phyloP scores from a whole-genome alignment of 2,797 vertebrate species.

The Phrynocephalus forsythii region DNA sequence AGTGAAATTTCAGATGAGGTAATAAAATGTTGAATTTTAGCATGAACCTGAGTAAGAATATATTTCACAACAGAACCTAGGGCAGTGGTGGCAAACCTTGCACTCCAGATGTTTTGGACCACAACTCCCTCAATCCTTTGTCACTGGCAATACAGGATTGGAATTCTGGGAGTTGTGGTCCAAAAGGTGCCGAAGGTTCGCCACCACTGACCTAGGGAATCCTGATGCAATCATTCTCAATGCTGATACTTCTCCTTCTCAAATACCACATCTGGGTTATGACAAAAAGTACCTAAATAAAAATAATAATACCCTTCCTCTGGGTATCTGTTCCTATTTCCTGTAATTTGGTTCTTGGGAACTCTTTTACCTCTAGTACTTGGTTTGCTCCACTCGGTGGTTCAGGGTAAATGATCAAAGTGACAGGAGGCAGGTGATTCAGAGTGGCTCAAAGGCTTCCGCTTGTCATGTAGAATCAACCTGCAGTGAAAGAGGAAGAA shows the following conservation, averaged over 20 bases:
- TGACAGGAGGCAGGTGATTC: not conserved
- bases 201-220: not conserved
- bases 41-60: not conserved
- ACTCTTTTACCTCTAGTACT: not conserved
- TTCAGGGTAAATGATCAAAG: not conserved
- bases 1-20: not conserved
- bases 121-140: too few relatives aligned
- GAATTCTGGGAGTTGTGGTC: too few relatives aligned
- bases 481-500: not conserved
- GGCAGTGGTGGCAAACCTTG: too few relatives aligned
- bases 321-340: not conserved
- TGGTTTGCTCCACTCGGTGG: not conserved
- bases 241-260: not conserved
- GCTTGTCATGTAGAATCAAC: not conserved
- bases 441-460: not conserved
- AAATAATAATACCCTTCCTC: not conserved
- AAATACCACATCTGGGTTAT: not conserved
- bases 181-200: too few relatives aligned
- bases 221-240: not conserved
- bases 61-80: not conserved
- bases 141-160: too few relatives aligned
- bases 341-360: not conserved
- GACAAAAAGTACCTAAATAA: not conserved
- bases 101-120: too few relatives aligned
- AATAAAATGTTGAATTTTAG: not conserved